phyloP scores from a whole-genome alignment of 2,888 invertebrate species.

The Drosophila diplacantha region DNA sequence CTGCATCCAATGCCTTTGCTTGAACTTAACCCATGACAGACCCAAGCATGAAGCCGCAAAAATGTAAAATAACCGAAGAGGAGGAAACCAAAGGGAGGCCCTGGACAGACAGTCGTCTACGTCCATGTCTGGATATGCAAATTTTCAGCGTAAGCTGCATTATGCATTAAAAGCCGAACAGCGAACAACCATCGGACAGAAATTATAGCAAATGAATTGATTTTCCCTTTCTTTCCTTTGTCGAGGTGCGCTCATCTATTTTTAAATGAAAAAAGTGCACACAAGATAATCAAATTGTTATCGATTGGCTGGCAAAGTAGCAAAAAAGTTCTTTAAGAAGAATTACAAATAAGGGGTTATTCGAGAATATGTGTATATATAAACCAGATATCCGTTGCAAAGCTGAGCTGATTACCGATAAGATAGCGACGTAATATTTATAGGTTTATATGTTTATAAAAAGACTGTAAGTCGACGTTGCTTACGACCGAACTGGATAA shows the following conservation, averaged over 20 bases:
- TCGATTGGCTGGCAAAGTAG: conserved; percentile 18
- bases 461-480: background rate
- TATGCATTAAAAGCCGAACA: conserved; percentile 26
- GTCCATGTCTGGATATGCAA: conserved; percentile 40
- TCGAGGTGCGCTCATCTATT: conserved; percentile 26
- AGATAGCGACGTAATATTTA: conserved; percentile 11
- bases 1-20: conserved; percentile 6
- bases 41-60: conserved; percentile 50
- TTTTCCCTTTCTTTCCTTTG: conserved; percentile 23
- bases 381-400: background rate
- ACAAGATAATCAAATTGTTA: conserved; percentile 35
- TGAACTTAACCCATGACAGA: conserved; percentile 39
- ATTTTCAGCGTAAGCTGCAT: conserved; percentile 32
- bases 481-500: conserved; percentile 2
- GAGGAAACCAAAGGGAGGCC: conserved; percentile 11
- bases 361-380: background rate
- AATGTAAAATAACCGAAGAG: conserved; percentile 40
- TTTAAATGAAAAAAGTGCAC: conserved; percentile 31
- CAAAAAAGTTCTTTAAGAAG: conserved; percentile 20
- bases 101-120: conserved; percentile 27
- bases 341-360: conserved; percentile 1
- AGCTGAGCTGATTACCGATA: conserved; percentile 13
- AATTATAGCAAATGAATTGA: conserved; percentile 43
- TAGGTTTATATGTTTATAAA: background rate
- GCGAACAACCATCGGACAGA: conserved; percentile 16